These are phyloP conservation scores for Gryllus bimaculatus DNA, from an alignment of 1,140 invertebrate species.

Conservation along the genomic window DNA sequence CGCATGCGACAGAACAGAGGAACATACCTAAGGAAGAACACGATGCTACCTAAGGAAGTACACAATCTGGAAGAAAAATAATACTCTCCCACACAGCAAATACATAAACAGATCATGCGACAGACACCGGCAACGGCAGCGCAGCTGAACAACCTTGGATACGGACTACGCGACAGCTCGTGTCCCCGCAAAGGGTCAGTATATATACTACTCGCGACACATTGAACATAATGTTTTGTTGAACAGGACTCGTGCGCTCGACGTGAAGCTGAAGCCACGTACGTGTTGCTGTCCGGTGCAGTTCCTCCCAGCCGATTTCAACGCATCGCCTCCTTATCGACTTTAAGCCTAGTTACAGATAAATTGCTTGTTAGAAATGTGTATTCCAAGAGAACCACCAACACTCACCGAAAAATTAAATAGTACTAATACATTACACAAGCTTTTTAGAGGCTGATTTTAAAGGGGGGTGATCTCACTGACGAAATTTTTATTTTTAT, in stretches of 20 bases:
- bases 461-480: too few relatives aligned
- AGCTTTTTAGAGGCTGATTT: too few relatives aligned
- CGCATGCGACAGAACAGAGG: neutral
- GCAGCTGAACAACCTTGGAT: neutral
- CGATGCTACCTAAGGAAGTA: neutral
- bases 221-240: conserved; percentile 6
- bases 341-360: neutral
- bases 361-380: neutral
- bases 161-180: neutral
- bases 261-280: neutral
- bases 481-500: too few relatives aligned
- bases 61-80: neutral
- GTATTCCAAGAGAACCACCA: neutral
- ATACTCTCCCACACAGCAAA: neutral
- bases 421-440: too few relatives aligned
- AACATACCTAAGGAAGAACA: neutral
- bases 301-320: neutral
- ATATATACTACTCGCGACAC: conserved; percentile 1
- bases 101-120: neutral
- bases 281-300: neutral
- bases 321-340: neutral
- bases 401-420: neutral
- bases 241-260: neutral
- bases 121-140: neutral
- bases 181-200: neutral